phyloP scores from a whole-genome alignment of 2,797 vertebrate species.

The Paguma larvata region DNA sequence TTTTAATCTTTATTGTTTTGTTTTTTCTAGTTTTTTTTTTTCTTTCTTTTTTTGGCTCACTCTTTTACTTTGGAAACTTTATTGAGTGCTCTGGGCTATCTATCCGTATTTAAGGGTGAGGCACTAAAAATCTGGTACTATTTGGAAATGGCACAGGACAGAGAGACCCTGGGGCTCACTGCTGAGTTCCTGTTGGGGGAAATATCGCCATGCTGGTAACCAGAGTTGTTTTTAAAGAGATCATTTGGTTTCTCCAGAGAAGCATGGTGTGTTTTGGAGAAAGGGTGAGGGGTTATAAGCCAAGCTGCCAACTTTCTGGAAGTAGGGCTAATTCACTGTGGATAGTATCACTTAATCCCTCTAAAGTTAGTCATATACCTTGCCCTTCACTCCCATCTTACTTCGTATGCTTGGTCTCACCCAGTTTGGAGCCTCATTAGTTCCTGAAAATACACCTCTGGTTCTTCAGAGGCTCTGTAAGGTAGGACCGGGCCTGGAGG shows the following conservation, averaged over 20 bases:
- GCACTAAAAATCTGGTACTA: background rate
- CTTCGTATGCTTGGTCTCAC: background rate
- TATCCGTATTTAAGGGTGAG: background rate
- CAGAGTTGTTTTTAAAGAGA: background rate
- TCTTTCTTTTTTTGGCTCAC: background rate
- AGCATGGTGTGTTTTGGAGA: background rate
- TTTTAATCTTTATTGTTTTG: slow-evolving; percentile 10
- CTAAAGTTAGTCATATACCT: background rate
- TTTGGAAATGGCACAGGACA: background rate
- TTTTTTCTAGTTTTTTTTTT: background rate
- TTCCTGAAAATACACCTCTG: background rate
- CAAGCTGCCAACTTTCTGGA: background rate
- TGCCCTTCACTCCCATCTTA: background rate
- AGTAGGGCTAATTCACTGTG: background rate
- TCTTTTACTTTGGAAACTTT: background rate
- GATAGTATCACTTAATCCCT: background rate
- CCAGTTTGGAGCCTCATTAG: background rate
- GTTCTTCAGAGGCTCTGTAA: background rate
- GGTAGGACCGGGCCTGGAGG: background rate
- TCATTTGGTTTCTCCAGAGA: background rate
- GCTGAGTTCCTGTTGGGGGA: background rate
- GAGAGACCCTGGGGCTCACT: background rate
- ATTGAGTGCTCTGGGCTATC: background rate
- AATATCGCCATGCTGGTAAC: background rate
- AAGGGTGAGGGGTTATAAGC: background rate